Evolutionary conservation across 2,888 invertebrate species (phyloP).

Genomic region (Drosophila kanekoi): DNA sequence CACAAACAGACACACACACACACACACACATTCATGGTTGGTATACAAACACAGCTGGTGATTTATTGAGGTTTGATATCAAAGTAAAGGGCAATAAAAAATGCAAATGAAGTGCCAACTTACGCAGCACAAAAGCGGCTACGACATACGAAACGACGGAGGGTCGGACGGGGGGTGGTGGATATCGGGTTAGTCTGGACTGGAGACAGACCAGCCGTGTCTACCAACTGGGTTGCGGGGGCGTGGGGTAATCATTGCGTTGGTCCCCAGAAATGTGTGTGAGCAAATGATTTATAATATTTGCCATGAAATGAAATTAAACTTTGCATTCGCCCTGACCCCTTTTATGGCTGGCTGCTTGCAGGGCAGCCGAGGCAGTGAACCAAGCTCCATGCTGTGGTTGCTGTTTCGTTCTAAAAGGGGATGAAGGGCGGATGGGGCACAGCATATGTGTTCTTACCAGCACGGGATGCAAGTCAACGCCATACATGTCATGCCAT

Average conservation of each 20-base stretch:
- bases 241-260: conserved; percentile 63
- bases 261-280: conserved; percentile 52
- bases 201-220: conserved; percentile 44
- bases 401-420: neutral
- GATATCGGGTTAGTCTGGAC: conserved; percentile 41
- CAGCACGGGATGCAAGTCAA: conserved; percentile 97
- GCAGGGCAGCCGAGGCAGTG: conserved; percentile 9
- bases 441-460: conserved; percentile 86
- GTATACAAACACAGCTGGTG: conserved; percentile 78
- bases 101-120: conserved; percentile 83
- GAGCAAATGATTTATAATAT: conserved; percentile 79
- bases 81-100: conserved; percentile 82
- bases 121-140: conserved; percentile 70
- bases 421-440: neutral
- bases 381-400: conserved; percentile 15
- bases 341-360: conserved; percentile 50
- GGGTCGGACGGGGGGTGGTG: conserved; percentile 6
- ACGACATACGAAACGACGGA: conserved; percentile 21
- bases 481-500: conserved; percentile 99
- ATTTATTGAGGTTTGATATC: conserved; percentile 82
- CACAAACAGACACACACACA: no score
- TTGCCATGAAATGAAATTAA: conserved; percentile 78
- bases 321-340: conserved; percentile 74
- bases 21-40: conserved; percentile 26
- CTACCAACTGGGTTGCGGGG: neutral